These are phyloP conservation scores for Latrodectus elegans DNA, from an alignment of 2,888 invertebrate species.

Conservation along the genomic window DNA sequence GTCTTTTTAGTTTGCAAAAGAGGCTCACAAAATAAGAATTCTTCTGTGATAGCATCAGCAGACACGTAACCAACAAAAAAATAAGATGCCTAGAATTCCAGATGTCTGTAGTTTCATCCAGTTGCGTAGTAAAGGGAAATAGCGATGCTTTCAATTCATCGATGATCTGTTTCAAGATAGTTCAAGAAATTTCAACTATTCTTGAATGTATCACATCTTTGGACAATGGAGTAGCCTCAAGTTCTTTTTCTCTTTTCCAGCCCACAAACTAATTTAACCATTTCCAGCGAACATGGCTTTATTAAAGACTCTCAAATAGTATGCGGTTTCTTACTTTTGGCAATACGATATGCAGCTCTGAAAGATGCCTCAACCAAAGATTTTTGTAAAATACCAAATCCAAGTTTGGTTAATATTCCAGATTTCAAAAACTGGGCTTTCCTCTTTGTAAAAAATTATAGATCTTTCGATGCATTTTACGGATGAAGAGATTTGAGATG, in stretches of 20 bases:
- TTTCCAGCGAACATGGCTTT: constrained; percentile 57
- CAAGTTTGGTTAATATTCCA: constrained; percentile 38
- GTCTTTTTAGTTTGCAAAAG: constrained; percentile 50
- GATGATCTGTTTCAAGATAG: not conserved
- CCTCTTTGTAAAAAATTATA: constrained; percentile 34
- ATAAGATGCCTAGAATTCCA: constrained; percentile 39
- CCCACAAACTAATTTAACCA: constrained; percentile 48
- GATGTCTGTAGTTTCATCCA: constrained; percentile 76
- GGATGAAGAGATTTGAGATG: constrained; percentile 56
- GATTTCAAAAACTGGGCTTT: constrained; percentile 32
- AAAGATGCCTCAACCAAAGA: constrained; percentile 51
- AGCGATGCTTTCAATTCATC: constrained; percentile 55
- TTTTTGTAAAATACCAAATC: constrained; percentile 44
- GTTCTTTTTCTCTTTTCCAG: constrained; percentile 34
- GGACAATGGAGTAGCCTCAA: too few species aligned
- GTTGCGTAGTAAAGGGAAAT: constrained; percentile 57
- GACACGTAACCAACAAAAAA: constrained; percentile 52
- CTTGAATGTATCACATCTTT: too few species aligned
- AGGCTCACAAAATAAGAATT: constrained; percentile 56
- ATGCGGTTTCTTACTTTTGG: constrained; percentile 59
- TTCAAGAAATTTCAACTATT: too few species aligned
- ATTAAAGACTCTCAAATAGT: constrained; percentile 63
- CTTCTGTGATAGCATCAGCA: constrained; percentile 45
- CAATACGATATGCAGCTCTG: constrained; percentile 60
- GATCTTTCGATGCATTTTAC: constrained; percentile 50